Conservation (phyloP, 2,113 vertebrate genomes). For the Amphilophus citrinellus region DNA sequence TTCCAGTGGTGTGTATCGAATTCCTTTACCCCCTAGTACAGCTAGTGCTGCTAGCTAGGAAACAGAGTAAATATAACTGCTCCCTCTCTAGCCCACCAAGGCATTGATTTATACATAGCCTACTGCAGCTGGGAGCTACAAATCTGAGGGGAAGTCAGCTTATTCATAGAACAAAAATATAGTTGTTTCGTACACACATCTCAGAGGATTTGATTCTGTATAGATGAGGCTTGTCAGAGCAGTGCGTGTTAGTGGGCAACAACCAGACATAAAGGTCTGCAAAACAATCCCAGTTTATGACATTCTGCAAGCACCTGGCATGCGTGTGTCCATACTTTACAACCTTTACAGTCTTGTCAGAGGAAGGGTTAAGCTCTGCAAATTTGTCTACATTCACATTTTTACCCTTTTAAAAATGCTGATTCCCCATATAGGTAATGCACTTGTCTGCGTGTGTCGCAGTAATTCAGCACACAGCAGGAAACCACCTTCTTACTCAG, state of each 20-base stretch:
- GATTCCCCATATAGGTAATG: conserved; percentile 37
- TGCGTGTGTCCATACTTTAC: conserved; percentile 7
- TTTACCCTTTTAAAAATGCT: conserved; percentile 33
- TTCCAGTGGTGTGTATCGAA: conserved; percentile 76
- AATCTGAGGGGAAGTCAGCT: conserved; percentile 77
- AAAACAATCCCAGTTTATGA: conserved; percentile 42
- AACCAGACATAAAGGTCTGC: conserved; percentile 53
- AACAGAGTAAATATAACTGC: conserved; percentile 79
- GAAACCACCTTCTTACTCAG: conserved; percentile 47
- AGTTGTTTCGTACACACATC: conserved; percentile 71
- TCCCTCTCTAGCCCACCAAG: conserved; percentile 75
- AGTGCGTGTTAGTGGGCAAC: conserved; percentile 38
- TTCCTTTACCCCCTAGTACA: conserved; percentile 74
- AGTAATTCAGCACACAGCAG: conserved; percentile 46
- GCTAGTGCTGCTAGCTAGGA: conserved; percentile 77
- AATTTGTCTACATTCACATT: conserved; percentile 29
- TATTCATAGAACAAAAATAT: conserved; percentile 79
- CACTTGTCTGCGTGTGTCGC: conserved; percentile 19
- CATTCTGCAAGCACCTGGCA: conserved; percentile 16
- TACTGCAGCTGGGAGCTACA: conserved; percentile 78
- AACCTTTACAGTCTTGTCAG: conserved; percentile 11
- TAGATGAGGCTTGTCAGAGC: conserved; percentile 69
- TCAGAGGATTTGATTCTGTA: conserved; percentile 71
- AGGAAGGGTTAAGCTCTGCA: conserved; percentile 27
- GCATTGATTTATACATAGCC: conserved; percentile 81